These are phyloP conservation scores for Pteronura brasiliensis DNA, from an alignment of 2,113 vertebrate genomes.

Conservation along the genomic window DNA sequence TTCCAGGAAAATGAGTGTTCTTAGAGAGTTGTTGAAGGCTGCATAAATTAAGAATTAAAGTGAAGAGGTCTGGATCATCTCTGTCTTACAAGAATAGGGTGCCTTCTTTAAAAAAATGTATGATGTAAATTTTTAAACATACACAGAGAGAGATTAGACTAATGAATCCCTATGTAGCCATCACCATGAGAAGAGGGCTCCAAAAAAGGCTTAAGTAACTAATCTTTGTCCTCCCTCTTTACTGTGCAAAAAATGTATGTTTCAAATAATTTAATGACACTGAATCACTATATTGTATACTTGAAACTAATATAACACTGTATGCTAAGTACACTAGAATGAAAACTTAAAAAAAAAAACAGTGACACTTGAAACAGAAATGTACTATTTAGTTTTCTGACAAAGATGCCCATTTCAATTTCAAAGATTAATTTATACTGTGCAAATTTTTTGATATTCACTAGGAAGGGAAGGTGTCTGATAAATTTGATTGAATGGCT, in stretches of 20 bases:
- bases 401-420: background rate
- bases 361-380: background rate
- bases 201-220: background rate
- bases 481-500: background rate
- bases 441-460: background rate
- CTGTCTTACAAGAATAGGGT: background rate
- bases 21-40: background rate
- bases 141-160: background rate
- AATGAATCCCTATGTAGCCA: background rate
- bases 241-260: background rate
- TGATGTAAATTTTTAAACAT: background rate
- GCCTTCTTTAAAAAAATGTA: background rate
- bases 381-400: background rate
- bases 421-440: slow-evolving; percentile 16
- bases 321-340: background rate
- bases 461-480: background rate
- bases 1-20: background rate
- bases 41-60: background rate
- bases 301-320: background rate
- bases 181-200: background rate
- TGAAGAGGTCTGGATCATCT: background rate
- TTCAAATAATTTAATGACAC: background rate
- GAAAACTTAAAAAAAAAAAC: background rate
- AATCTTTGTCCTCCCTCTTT: background rate
- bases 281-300: background rate